Evolutionary conservation across 2,888 invertebrate species (phyloP), one percentile per base, ranked within the genome.

Genomic region (Lithophane ornitopus): DNA sequence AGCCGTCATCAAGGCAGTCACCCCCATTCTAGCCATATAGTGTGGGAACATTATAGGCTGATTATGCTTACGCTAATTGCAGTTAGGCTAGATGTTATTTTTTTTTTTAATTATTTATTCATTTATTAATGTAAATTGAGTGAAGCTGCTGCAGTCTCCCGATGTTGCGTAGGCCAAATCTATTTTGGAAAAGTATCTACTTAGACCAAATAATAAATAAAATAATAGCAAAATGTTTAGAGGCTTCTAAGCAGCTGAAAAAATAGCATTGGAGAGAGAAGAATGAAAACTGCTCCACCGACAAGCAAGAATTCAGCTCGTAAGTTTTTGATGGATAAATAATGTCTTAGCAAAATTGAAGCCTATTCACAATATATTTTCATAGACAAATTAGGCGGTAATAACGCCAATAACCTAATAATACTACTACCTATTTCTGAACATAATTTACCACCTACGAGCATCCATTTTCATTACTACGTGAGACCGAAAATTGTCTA

Each of bases 401-500:
- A 49, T 49, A 39, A 77, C 34, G n/a, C 26, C 41, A 62, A 16
- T 22, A 52, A 26, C n/a, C n/a, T 1, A 11, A n/a, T n/a, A n/a
- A n/a, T n/a, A n/a, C n/a, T n/a, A n/a, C n/a, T n/a, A n/a, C n/a
- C 56, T 70, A 70, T 70, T 56, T 70, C 26, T 44, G 49, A 63
- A 34, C 12, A 65, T 72, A 72, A 65, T 59, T 65, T 52, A 73
- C 74, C 59, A 73, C 80, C 58, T 59, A 78, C 65, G 65, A 72
- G 16, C 80, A 65, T 52, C 34, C 16, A 73, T 73, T 59, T 78
- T 78, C 16, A 76, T 81, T 65, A 69, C 44, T 52, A 19, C 34
- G 44, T 81, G 44, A 74, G 75, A 63, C 67, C 54, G 62, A 67
- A 79, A 49, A 74, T 74, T 76, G 11, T 71, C 63, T 72, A 77